Percentiles rank a stretch among this genome's conserved stretches.
Evolutionary conservation across 2,888 invertebrate genomes (phyloP).

Genomic region (Byasa hedistus): DNA sequence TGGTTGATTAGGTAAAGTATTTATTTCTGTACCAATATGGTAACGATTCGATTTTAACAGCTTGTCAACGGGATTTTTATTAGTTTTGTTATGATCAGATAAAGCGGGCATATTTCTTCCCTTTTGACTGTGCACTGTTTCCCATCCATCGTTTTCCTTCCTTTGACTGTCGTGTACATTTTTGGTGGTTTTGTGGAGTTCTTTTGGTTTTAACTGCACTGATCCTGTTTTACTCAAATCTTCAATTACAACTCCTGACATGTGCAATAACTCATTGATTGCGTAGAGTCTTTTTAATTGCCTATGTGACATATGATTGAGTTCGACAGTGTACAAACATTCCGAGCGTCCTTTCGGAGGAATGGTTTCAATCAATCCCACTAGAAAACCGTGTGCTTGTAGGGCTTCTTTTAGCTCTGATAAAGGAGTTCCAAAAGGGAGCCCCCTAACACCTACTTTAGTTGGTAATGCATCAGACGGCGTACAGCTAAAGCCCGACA

Average conservation of each 20-base stretch:
- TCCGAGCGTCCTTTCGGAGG: background rate
- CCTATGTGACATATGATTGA: background rate
- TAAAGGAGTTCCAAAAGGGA: background rate
- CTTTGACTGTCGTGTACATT: background rate
- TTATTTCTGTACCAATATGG: too few relatives aligned
- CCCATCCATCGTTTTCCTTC: background rate
- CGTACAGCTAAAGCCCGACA: background rate
- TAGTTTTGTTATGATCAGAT: background rate
- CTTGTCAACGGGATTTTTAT: too few relatives aligned
- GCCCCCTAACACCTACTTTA: background rate
- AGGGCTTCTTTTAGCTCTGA: background rate
- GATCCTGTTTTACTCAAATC: background rate
- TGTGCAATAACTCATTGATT: background rate
- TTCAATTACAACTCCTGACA: background rate
- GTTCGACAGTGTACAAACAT: background rate
- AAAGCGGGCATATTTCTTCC: background rate
- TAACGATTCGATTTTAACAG: too few relatives aligned
- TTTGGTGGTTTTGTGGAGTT: background rate
- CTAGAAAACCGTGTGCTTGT: background rate
- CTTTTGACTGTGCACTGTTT: background rate
- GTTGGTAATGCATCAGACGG: background rate
- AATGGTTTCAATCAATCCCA: background rate
- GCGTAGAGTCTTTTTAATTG: background rate
- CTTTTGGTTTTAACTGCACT: background rate
- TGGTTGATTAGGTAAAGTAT: too few relatives aligned